phyloP scores from a whole-genome alignment of 2,888 invertebrate genomes.

The Pegoplata infirma region DNA sequence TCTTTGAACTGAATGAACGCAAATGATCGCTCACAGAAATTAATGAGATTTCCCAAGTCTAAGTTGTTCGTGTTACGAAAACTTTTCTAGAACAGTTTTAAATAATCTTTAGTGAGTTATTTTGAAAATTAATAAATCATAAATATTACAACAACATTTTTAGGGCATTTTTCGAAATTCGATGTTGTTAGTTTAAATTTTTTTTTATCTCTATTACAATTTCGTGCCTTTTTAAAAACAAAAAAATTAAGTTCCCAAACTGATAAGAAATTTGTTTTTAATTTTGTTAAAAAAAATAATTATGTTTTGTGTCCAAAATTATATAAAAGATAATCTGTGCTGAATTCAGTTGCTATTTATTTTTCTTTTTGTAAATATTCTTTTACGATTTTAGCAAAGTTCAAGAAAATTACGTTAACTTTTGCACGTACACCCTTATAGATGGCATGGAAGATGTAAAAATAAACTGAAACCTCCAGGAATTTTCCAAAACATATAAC shows the following conservation, averaged over 20 bases:
- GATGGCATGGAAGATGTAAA: background rate
- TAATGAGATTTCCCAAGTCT: too few relatives aligned
- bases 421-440: conserved; percentile 23
- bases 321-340: conserved; percentile 12
- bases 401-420: background rate
- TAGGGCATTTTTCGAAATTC: too few relatives aligned
- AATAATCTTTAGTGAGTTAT: too few relatives aligned
- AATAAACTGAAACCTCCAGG: background rate
- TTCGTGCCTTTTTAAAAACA: background rate
- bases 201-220: conserved; percentile 11
- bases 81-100: too few relatives aligned
- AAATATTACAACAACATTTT: too few relatives aligned
- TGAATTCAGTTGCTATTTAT: conserved; percentile 13
- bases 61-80: too few relatives aligned
- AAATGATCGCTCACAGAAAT: too few relatives aligned
- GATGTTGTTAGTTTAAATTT: background rate
- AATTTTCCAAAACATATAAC: background rate
- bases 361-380: background rate
- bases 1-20: too few relatives aligned
- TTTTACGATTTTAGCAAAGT: conserved; percentile 17
- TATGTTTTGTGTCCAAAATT: conserved; percentile 8
- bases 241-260: conserved; percentile 5
- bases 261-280: conserved; percentile 13
- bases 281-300: too few relatives aligned
- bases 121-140: too few relatives aligned